Percentiles rank a stretch among this genome's conserved stretches.
phyloP scores from a whole-genome alignment of 2,797 vertebrate genomes.

The Acestrorhynchus altus region DNA sequence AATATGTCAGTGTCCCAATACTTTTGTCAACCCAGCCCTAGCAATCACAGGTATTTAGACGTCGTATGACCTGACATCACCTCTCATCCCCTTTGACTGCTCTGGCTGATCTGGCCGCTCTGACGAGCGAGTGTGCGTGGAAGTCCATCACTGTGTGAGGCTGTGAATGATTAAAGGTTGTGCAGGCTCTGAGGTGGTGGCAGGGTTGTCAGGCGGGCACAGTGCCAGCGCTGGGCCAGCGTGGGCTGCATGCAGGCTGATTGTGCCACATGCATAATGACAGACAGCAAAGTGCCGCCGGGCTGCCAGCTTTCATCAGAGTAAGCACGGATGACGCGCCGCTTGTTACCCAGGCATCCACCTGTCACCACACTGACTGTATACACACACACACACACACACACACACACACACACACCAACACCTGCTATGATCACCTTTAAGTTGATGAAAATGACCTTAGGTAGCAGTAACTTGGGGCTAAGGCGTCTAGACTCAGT shows the following conservation, averaged over 20 bases:
- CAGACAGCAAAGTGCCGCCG: conserved; percentile 63
- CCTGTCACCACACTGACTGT: conserved; percentile 56
- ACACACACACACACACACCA: conserved; percentile 1
- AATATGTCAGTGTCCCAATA: too few relatives aligned
- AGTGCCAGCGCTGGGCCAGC: not conserved
- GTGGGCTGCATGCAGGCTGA: conserved; percentile 27
- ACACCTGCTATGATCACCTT: not conserved
- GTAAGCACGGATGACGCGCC: conserved; percentile 66
- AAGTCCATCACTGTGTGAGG: conserved; percentile 50
- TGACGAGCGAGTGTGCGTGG: conserved; percentile 16
- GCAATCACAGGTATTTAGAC: not conserved
- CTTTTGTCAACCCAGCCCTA: not conserved
- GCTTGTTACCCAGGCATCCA: conserved; percentile 71
- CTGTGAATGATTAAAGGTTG: conserved; percentile 73
- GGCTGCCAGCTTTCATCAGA: conserved; percentile 68
- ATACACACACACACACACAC: not conserved
- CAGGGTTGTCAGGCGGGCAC: conserved; percentile 32
- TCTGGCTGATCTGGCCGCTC: not conserved
- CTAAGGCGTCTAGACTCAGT: conserved; percentile 3
- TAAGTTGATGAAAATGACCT: conserved; percentile 15
- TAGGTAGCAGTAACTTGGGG: not conserved
- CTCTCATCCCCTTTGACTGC: not conserved
- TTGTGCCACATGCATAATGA: conserved; percentile 56
- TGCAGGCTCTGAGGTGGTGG: conserved; percentile 34
- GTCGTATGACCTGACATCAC: not conserved